Evolutionary conservation across 2,888 invertebrate genomes (phyloP).

Genomic region (Melinaea menophilus): DNA sequence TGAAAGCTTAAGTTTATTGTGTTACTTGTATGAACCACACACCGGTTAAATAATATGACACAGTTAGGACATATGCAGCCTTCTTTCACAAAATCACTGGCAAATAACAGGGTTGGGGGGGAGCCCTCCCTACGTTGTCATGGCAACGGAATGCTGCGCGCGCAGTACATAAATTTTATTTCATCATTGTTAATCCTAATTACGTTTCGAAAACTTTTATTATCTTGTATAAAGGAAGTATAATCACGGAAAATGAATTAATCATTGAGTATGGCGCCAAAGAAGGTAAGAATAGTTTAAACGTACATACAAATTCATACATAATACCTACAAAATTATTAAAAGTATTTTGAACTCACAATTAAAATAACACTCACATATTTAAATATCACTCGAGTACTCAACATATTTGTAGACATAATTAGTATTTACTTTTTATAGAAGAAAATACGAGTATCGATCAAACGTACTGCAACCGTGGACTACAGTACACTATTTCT

Average conservation of each 20-base stretch:
- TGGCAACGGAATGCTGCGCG: conserved; percentile 61
- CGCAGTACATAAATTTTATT: conserved; percentile 45
- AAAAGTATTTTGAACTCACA: conserved; percentile 4
- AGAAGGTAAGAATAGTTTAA: conserved; percentile 55
- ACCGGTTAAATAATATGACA: conserved; percentile 8
- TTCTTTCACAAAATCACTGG: conserved; percentile 29
- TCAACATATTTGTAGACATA: conserved; percentile 9
- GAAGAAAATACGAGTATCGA: conserved; percentile 16
- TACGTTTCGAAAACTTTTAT: conserved; percentile 53
- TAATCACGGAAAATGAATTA: conserved; percentile 12
- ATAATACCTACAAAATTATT: conserved; percentile 6
- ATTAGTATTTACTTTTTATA: conserved; percentile 9
- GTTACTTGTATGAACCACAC: neutral
- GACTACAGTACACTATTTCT: neutral
- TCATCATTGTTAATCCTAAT: conserved; percentile 49
- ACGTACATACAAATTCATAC: conserved; percentile 9
- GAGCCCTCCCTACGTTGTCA: conserved; percentile 48
- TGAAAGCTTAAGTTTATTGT: neutral
- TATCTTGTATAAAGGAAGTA: conserved; percentile 17
- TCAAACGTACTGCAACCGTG: conserved; percentile 16
- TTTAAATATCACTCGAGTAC: neutral
- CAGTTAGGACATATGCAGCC: conserved; percentile 27
- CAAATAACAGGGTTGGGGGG: conserved; percentile 29
- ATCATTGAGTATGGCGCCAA: conserved; percentile 55
- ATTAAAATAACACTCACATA: neutral